Base-by-base conservation (phyloP, 2,797 vertebrate species). In the Artibeus jamaicensis region DNA sequence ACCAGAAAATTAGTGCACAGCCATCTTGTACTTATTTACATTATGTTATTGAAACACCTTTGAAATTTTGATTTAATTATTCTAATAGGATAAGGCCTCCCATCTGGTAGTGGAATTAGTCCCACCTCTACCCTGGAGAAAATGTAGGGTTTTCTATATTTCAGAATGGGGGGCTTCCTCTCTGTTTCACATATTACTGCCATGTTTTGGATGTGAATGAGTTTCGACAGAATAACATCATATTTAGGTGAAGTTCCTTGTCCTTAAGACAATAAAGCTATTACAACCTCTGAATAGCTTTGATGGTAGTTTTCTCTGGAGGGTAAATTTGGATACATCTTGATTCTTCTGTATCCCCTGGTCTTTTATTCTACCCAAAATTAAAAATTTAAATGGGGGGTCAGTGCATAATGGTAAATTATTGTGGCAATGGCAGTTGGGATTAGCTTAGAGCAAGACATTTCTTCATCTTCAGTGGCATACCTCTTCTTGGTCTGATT, bases 41-140 rank as follows among this genome's bases (percentile, higher is more conserved):
- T 77, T 78, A 65, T 95, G 65, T 85, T 92, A 92, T 48, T 71
- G 34, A 95, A 93, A 81, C 44, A 74, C 93, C 79, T 89, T 81
- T 70, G 83, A 91, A 91, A 59, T 73, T 82, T 55, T 83, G 68
- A 86, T 76, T 95, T 93, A 92, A 95, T 96, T 96, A 68, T 87
- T 96, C 42, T 79, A 39, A 39, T 79, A 71, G 86, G 81, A 19
- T 85, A 87, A 85, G 74, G 73, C 46, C 86, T 95, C 76, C 88
- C 57, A 48, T 82, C 70, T 92, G 86, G 92, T 86, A 82, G 26
- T 89, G 57, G 59, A 89, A 83, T 53, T 84, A 86, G 39, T 86
- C 32, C 37, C 44, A 14, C 79, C n/a, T 76, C 39, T 91, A 57
- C 14, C 22, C 71, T 89, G 39, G 53, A 96, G 62, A 77, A 91